Evolutionary conservation across 2,113 vertebrate genomes (phyloP), one percentile per base, ranked within the genome.

Genomic region (Xiphorhynchus elegans): DNA sequence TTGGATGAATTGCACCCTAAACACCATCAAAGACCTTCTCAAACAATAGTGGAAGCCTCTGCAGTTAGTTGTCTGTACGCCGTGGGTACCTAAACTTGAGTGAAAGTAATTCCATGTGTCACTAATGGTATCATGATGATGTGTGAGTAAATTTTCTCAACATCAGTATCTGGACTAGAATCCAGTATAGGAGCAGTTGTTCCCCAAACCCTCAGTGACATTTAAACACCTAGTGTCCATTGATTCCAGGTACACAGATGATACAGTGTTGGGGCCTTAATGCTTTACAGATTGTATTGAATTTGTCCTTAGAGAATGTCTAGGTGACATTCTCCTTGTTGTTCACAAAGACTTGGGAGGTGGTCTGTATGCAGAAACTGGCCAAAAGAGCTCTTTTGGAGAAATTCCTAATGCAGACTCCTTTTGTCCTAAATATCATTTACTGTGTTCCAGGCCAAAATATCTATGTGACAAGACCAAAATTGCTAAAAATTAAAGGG

Each of bases 111-210:
- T 87, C 73, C 39, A 24, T 10, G 29, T 89, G 17, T 74, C 0
- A 0, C 26, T 50, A 33, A 28, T 39, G 47, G 28, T 46, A 18
- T 26, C 9, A 20, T 2, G 4, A 40, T 33, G 39, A 79, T 5
- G 1, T 29, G 35, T 4, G 13, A 88, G 58, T 50, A 39, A 55
- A 52, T 70, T 84, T 91, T 78, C 56, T 84, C 29, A 50, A 13
- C 28, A 28, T 77, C 50, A 63, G 28, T 35, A 11, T 46, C 33
- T 78, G 47, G 23, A 52, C 49, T 55, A 29, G 10, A 89, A 78
- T 81, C n/a, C n/a, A 75, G 28, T 25, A 7, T 28, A 10, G 15
- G 5, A 47, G 6, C 33, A 47, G 39, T 4, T 92, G 4, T 56
- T 84, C 35, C 17, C 16, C 20, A 88, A 35, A 55, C 15, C 33